Evolutionary conservation across 2,113 vertebrate species (phyloP), one percentile per base, ranked within the genome.

Genomic region (Petromus typicus): DNA sequence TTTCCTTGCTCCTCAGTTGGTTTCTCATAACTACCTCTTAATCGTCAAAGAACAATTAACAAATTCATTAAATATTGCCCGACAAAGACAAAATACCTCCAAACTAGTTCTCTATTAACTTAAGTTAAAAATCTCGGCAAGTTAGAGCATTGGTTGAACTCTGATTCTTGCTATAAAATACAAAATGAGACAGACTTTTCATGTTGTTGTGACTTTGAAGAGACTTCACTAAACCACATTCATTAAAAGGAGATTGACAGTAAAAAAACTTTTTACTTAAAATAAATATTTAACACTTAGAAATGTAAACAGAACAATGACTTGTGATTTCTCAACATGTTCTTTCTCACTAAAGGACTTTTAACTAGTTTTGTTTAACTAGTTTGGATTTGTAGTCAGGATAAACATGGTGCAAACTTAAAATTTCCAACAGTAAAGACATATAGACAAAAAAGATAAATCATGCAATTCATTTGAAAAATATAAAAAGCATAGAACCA

Each of bases 211-310:
- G 45, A 43, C 32, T 90, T 83, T 89, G 57, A 87, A 94, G 81
- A 93, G 48, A 54, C 57, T 86, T 84, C 1, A 0, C 69, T 90
- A 76, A 93, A 90, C 69, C 56, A 92, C 66, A 90, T 86, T 88
- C 76, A 73, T 79, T 89, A 71, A 94, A 61, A 93, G 40, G 43
- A 73, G n/a, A 45, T 56, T 69, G 4, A 69, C 93, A 91, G n/a
- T 57, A 91, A 81, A 66, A 93, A 20, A 73, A 30, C 73, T 97
- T 81, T 96, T 90, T 78, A 45, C 84, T 80, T 91, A 93, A 93
- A 93, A 93, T 40, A 94, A 94, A 96, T 94, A 97, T 90, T 93
- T 96, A 93, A 87, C 45, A 63, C 57, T 83, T 93, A 76, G 67
- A 96, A 97, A 88, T 82, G 69, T 85, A 93, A 94, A 92, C 71